A percentile compares a stretch with the other conserved stretches of the same genome.
phyloP scores from a whole-genome alignment of 2,797 vertebrate species.

The Erpetoichthys calabaricus region DNA sequence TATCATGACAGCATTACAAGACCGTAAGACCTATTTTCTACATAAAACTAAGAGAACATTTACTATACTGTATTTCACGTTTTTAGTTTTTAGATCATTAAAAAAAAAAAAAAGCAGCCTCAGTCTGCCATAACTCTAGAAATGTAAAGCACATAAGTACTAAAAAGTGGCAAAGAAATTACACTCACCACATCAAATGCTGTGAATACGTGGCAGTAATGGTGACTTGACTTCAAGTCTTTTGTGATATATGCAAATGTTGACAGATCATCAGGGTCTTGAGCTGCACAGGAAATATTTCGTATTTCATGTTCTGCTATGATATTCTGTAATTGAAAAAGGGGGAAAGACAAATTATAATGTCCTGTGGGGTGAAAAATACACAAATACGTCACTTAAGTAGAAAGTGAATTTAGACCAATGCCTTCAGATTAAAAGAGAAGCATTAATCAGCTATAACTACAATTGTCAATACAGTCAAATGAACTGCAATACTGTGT shows the following conservation, averaged over 20 bases:
- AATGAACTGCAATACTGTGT: too few relatives aligned
- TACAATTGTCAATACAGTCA: neutral
- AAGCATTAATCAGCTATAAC: neutral
- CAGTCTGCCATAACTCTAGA: too few relatives aligned
- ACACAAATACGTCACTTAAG: neutral
- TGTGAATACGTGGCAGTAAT: constrained; percentile 98
- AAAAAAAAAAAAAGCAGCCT: too few relatives aligned
- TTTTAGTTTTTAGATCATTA: too few relatives aligned
- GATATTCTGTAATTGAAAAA: constrained; percentile 62
- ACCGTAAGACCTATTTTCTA: too few relatives aligned
- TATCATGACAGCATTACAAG: too few relatives aligned
- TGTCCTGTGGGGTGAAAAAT: too few relatives aligned
- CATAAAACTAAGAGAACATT: too few relatives aligned
- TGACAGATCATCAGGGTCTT: constrained; percentile 95
- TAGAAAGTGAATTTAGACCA: neutral
- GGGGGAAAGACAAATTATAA: neutral
- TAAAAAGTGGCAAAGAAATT: too few relatives aligned
- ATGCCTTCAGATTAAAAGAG: neutral
- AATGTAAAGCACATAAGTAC: too few relatives aligned
- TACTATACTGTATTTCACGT: too few relatives aligned
- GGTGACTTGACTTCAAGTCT: constrained; percentile 98
- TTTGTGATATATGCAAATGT: constrained; percentile 98
- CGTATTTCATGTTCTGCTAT: constrained; percentile 97
- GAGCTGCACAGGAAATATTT: constrained; percentile 96
- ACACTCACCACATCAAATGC: constrained; percentile 92